Evolutionary conservation across 2,797 vertebrate species (phyloP).

Genomic region (Ispidina lecontei): DNA sequence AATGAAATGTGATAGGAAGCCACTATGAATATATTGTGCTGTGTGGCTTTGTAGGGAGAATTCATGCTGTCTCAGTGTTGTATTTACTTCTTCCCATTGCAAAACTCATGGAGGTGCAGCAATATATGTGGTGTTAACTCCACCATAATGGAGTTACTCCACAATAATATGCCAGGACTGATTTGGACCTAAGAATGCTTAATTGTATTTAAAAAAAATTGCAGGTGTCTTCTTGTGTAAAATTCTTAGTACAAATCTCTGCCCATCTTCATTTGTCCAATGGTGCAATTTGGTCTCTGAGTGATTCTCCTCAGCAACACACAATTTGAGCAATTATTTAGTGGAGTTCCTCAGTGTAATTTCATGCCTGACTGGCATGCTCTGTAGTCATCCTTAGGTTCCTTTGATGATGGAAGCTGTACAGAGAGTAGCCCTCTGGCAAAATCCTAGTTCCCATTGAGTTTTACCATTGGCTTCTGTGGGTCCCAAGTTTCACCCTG

Average conservation of each 20-base stretch:
- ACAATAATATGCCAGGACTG: not conserved
- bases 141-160: no score
- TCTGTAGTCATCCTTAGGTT: slow-evolving; percentile 17
- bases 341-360: slow-evolving; percentile 11
- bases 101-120: not conserved
- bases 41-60: not conserved
- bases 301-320: not conserved
- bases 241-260: not conserved
- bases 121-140: not conserved
- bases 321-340: slow-evolving; percentile 42
- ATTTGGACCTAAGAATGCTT: not conserved
- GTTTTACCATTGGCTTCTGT: not conserved
- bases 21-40: not conserved
- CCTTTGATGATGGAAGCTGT: slow-evolving; percentile 22
- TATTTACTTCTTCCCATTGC: not conserved
- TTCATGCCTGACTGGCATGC: slow-evolving; percentile 47
- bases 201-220: not conserved
- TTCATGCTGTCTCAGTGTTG: not conserved
- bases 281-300: not conserved
- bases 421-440: not conserved
- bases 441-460: not conserved
- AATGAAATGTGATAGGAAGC: not conserved
- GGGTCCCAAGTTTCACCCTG: not conserved
- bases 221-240: not conserved
- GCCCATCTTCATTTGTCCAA: not conserved